Evolutionary conservation across 2,113 vertebrate genomes (phyloP), one percentile per base, ranked within the genome.

Genomic region (Cyprinodon brontotheroides): DNA sequence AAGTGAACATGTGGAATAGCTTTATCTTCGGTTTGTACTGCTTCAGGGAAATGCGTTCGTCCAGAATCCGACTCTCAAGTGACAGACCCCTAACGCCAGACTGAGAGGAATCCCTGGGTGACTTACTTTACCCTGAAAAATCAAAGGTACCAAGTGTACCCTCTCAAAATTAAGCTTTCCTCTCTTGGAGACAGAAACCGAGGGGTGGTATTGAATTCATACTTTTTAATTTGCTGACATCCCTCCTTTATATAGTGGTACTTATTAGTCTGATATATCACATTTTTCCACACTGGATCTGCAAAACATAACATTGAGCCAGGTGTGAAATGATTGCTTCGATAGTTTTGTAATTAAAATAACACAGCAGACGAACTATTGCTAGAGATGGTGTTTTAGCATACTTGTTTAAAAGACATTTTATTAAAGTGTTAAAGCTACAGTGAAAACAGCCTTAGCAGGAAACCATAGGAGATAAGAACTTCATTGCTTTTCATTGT

Each of bases 71-170:
- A n/a, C n/a, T n/a, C n/a, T n/a, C n/a, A n/a, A n/a, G n/a, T n/a
- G 75, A 84, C 76, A 88, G 70, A 83, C 80, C 65, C n/a, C 12
- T 20, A 78, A 65, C 79, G 41, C 22, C 76, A 74, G 67, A 82
- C 61, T 66, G 72, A 81, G 70, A 82, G 75, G 61, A 80, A 83
- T 68, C 62, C 62, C n/a, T n/a, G n/a, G n/a, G n/a, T n/a, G 65
- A 79, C 48, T 81, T 86, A 83, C n/a, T 86, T 84, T 85, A 73
- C 60, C n/a, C 68, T 78, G 29, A 80, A 53, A 79, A 82, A 78
- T 86, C 74, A 68, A 41, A 73, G 53, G 70, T 40, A 66, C 40
- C 74, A 70, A 29, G 70, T 85, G n/a, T 76, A 50, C 70, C 43
- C 11, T 43, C 50, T 88, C 71, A 71, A 79, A 71, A 81, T n/a